These are phyloP conservation scores for Muscicapa striata DNA, from an alignment of 2,797 vertebrate genomes.

Conservation along the genomic window DNA sequence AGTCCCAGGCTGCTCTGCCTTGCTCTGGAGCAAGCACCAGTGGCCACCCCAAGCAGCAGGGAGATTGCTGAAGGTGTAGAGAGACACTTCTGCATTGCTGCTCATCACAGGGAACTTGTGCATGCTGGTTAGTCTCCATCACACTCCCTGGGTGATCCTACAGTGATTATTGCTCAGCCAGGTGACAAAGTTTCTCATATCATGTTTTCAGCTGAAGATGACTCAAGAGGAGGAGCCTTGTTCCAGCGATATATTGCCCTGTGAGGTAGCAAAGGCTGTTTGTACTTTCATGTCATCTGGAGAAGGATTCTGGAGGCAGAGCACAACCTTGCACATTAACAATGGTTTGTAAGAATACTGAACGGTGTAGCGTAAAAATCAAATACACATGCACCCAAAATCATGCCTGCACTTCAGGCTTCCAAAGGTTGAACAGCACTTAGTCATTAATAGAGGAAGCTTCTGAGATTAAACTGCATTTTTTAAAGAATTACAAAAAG, in stretches of 20 bases:
- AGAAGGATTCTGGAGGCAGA: background rate
- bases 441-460: background rate
- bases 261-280: background rate
- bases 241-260: background rate
- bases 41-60: rapidly evolving
- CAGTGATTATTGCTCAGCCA: background rate
- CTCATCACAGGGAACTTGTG: background rate
- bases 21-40: rapidly evolving
- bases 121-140: background rate
- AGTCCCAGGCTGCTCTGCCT: background rate
- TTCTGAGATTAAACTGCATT: background rate
- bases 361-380: background rate
- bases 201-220: rapidly evolving
- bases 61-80: background rate
- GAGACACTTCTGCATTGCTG: background rate
- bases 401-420: background rate
- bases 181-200: background rate
- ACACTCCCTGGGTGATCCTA: background rate
- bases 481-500: background rate
- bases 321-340: background rate
- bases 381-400: background rate
- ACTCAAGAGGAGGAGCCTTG: background rate
- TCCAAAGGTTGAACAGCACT: background rate
- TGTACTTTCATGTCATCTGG: background rate
- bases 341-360: background rate